phyloP scores from a whole-genome alignment of 2,888 invertebrate species.

The Agrotis clavis region DNA sequence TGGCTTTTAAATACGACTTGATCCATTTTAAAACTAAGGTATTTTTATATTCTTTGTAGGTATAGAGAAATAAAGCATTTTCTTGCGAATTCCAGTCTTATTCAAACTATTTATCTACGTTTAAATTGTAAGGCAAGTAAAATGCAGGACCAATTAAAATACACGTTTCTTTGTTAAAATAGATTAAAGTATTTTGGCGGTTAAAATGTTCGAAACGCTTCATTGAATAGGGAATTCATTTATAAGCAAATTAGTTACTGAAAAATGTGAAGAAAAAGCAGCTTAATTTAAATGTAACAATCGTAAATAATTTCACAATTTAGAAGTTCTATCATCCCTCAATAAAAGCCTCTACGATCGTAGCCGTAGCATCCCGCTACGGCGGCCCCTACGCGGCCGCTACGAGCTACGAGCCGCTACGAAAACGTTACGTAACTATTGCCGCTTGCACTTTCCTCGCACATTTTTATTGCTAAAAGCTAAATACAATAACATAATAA shows the following conservation, averaged over 20 bases:
- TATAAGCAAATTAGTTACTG: background rate
- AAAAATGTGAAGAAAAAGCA: background rate
- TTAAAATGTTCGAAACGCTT: background rate
- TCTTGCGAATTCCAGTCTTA: background rate
- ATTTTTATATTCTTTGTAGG: background rate
- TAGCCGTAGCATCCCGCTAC: slow-evolving; percentile 59
- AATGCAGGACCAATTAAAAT: background rate
- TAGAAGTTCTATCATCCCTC: slow-evolving; percentile 15
- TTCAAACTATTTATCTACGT: background rate
- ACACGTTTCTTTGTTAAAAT: background rate
- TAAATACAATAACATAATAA: slow-evolving; percentile 6
- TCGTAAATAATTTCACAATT: background rate
- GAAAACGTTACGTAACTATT: slow-evolving; percentile 77
- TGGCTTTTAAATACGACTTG: background rate
- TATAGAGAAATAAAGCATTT: background rate
- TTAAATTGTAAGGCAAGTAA: background rate
- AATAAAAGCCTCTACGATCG: slow-evolving; percentile 29
- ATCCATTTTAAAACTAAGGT: background rate
- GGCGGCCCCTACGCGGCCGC: slow-evolving; percentile 65
- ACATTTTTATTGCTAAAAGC: slow-evolving; percentile 32
- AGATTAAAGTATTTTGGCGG: background rate
- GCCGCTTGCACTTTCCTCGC: slow-evolving; percentile 63
- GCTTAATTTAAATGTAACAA: background rate
- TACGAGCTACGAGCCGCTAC: slow-evolving; percentile 71
- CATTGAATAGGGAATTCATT: background rate